Evolutionary conservation across 2,797 vertebrate genomes (phyloP).

Genomic region (Anguilla megastoma): DNA sequence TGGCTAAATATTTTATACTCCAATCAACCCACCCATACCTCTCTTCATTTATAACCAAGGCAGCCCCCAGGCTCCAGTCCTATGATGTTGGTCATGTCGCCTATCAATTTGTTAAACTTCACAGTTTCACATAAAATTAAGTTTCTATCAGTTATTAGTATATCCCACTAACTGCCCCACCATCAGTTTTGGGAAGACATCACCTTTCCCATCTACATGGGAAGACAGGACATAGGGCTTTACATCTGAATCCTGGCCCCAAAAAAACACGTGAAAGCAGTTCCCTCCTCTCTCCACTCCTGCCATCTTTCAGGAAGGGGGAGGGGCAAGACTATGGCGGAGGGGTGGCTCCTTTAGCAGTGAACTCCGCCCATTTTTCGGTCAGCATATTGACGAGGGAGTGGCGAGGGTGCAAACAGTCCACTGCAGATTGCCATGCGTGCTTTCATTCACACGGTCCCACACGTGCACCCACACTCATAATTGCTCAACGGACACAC

Average conservation of each 20-base stretch:
- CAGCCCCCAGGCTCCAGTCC: slow-evolving; percentile 55
- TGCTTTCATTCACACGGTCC: slow-evolving; percentile 40
- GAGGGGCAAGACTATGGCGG: slow-evolving; percentile 17
- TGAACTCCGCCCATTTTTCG: slow-evolving; percentile 18
- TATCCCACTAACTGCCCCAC: slow-evolving; percentile 74
- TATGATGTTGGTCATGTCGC: slow-evolving; percentile 52
- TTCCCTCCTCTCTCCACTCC: slow-evolving; percentile 55
- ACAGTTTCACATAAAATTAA: slow-evolving; percentile 79
- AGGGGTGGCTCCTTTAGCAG: slow-evolving; percentile 33
- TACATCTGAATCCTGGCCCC: slow-evolving; percentile 61
- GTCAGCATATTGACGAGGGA: slow-evolving; percentile 38
- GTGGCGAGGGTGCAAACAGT: slow-evolving; percentile 21
- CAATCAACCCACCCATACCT: slow-evolving; percentile 49
- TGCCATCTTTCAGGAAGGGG: slow-evolving; percentile 46
- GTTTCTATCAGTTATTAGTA: slow-evolving; percentile 76
- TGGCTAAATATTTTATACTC: slow-evolving; percentile 26
- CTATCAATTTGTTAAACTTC: slow-evolving; percentile 74
- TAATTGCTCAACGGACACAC: slow-evolving; percentile 69
- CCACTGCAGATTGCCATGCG: neutral
- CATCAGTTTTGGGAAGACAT: slow-evolving; percentile 61
- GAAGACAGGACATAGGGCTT: slow-evolving; percentile 73
- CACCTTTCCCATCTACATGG: slow-evolving; percentile 66
- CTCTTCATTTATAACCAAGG: slow-evolving; percentile 60
- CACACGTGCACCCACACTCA: slow-evolving; percentile 52
- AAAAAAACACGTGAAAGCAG: slow-evolving; percentile 65